Evolutionary conservation across 1,140 invertebrate genomes (phyloP).

Genomic region (Habropoda laboriosa): DNA sequence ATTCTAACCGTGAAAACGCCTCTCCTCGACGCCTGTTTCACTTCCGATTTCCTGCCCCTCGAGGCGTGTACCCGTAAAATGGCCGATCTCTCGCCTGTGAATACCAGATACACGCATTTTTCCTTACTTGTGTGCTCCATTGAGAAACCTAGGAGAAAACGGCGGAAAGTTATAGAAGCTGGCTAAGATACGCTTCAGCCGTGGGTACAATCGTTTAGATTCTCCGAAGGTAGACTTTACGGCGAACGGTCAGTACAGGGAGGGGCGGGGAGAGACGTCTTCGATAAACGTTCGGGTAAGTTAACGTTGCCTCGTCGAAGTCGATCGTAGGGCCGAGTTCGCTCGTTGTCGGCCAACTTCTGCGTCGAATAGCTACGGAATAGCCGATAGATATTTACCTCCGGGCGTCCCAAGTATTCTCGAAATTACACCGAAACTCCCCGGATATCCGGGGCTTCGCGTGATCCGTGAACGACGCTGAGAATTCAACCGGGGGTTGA

Average conservation of each 20-base stretch:
- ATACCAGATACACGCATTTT: background rate
- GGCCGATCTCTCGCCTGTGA: constrained; percentile 24
- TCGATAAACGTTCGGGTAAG: constrained; percentile 48
- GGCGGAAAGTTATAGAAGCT: background rate
- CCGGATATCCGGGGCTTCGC: constrained; percentile 7
- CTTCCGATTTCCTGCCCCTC: constrained; percentile 2
- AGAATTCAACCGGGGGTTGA: constrained; percentile 17
- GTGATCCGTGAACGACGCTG: constrained; percentile 36
- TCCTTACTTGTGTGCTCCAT: background rate
- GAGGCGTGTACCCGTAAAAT: constrained; percentile 15
- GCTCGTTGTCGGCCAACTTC: constrained; percentile 36
- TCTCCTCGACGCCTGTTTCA: background rate
- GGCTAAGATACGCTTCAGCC: background rate
- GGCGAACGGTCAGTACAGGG: constrained; percentile 8
- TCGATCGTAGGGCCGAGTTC: constrained; percentile 12
- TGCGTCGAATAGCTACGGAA: constrained; percentile 35
- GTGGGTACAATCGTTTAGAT: background rate
- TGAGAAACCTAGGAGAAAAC: background rate
- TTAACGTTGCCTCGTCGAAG: constrained; percentile 4
- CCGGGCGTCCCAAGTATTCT: constrained; percentile 40
- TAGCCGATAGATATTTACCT: constrained; percentile 48
- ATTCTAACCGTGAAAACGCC: constrained; percentile 48
- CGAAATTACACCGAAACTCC: constrained; percentile 36
- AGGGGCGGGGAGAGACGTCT: background rate
- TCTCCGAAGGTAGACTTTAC: background rate